Base-by-base conservation (phyloP, 2,888 invertebrate species). In the Agapostemon virescens region DNA sequence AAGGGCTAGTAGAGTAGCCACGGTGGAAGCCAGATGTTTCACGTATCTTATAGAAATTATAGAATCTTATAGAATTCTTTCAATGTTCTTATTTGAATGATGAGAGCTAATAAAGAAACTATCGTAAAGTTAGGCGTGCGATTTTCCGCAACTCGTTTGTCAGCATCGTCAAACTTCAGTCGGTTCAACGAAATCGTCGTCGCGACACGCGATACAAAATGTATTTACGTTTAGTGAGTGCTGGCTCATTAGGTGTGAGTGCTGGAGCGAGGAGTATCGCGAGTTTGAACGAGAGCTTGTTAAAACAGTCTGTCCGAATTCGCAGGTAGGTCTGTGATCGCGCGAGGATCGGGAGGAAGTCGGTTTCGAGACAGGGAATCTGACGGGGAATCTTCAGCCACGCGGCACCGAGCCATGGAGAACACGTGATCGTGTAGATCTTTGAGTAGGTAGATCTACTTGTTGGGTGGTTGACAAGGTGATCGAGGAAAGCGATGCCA, bases 401-500 rank as follows among this genome's bases (percentile, higher is more conserved):
- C 81, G 77, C 61, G 67, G 36, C n/a, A n/a, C 38, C 40, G 77
- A 84, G 86, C 77, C 75, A 86, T 84, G 86, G 86, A 83, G 75
- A 81, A 86, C 86, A 86, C 81, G 86, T 86, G 85, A 86, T 77
- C 78, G 67, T 52, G 77, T 49, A 71, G 49, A 49, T 49, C n/a
- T 49, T n/a, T 49, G 49, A 49, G 49, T 49, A n/a, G 49, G 49
- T n/a, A n/a, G 49, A 49, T 49, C 49, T 11, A 11, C 4, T 49
- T n/a, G 49, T 49, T n/a, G 49, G 49, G 49, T 49, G 49, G 49
- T 49, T 11, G 49, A 49, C 49, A n/a, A 49, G 64, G 67, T 38
- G 58, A 64, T 61, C 17, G 52, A 38, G 52, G 74, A 84, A 82
- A 86, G 86, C 84, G 83, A 87, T 87, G 86, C 87, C 75, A 87